These are phyloP conservation scores for Clarias fuscus DNA, from an alignment of 2,797 vertebrate genomes.

Conservation along the genomic window DNA sequence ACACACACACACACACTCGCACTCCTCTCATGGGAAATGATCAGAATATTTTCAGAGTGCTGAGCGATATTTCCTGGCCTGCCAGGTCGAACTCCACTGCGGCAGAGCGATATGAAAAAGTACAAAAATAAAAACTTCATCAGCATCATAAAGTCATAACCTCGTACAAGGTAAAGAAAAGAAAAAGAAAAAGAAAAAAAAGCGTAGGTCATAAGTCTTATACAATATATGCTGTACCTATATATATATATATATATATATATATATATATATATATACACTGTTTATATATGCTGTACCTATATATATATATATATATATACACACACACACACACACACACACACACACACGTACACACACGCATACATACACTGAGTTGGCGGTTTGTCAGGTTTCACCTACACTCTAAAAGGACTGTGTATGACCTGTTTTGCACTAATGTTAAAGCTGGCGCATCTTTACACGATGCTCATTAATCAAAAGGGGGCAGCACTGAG, in stretches of 20 bases:
- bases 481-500: neutral
- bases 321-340: rapidly evolving
- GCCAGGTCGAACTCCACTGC: constrained; percentile 78
- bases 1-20: neutral
- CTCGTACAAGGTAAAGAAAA: neutral
- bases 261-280: no score
- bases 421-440: neutral
- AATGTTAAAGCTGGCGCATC: neutral
- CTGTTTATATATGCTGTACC: no score
- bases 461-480: neutral
- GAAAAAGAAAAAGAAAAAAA: neutral
- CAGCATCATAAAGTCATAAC: constrained; percentile 16
- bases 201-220: neutral
- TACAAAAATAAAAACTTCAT: constrained; percentile 55
- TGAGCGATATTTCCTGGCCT: constrained; percentile 80
- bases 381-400: neutral
- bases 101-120: constrained; percentile 40
- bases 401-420: neutral
- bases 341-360: no score
- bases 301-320: no score
- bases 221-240: no score
- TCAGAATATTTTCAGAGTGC: constrained; percentile 29
- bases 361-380: neutral
- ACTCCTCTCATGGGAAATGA: neutral
- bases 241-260: no score